Base-by-base conservation (phyloP, 92 coral and sea anemone genomes). In the Porites divaricata region DNA sequence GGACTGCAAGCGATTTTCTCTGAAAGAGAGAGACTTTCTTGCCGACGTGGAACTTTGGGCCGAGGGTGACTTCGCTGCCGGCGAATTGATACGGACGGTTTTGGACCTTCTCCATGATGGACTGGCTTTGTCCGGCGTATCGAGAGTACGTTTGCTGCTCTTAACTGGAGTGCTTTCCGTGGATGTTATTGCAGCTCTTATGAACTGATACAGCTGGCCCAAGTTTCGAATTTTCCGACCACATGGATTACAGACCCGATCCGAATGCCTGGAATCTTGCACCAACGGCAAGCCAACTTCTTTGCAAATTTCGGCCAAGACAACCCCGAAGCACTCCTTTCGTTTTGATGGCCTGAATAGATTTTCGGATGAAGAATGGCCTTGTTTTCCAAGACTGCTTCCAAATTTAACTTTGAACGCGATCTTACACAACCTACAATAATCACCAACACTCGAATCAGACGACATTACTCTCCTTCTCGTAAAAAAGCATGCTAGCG, bases 161-260 rank as follows among this genome's bases (percentile, higher is more conserved):
- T n/a, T n/a, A n/a, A n/a, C n/a, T n/a, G n/a, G n/a, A n/a, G n/a
- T n/a, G n/a, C n/a, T n/a, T n/a, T n/a, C n/a, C n/a, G n/a, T n/a
- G n/a, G n/a, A n/a, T n/a, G n/a, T n/a, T n/a, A n/a, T n/a, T n/a
- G n/a, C n/a, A n/a, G n/a, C n/a, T n/a, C n/a, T n/a, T n/a, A n/a
- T n/a, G n/a, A n/a, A n/a, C n/a, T n/a, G n/a, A n/a, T n/a, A n/a
- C n/a, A n/a, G n/a, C n/a, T n/a, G n/a, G n/a, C n/a, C n/a, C n/a
- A n/a, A n/a, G n/a, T n/a, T n/a, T n/a, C n/a, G n/a, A n/a, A n/a
- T 64, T 89, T n/a, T n/a, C n/a, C n/a, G n/a, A n/a, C n/a, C n/a
- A n/a, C n/a, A n/a, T n/a, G n/a, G n/a, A n/a, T n/a, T 89, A 74
- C 88, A 89, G 15, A 84, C 88, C 28, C 87, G 83, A 54, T 78